Conservation (phyloP, 2,888 invertebrate species). For the Ichneumon xanthorius region DNA sequence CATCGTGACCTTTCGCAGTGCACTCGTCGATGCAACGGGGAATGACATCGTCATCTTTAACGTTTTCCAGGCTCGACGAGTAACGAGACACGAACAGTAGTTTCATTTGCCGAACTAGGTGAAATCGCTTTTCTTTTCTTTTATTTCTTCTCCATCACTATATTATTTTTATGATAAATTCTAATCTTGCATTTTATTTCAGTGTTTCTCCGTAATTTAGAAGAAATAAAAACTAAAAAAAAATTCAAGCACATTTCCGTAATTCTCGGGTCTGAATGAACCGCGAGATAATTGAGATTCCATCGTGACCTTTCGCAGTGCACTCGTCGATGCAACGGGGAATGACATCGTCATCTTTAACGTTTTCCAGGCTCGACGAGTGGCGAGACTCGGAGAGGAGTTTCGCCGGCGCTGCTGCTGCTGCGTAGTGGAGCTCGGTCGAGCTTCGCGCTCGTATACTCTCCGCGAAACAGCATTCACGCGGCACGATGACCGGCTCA, state of each 20-base stretch:
- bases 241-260: neutral
- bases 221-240: neutral
- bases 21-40: constrained; percentile 5
- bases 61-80: neutral
- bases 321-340: constrained; percentile 7
- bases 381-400: neutral
- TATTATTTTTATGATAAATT: too few relatives aligned
- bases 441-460: constrained; percentile 63
- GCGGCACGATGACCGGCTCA: constrained; percentile 79
- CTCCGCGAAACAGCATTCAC: constrained; percentile 72
- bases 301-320: neutral
- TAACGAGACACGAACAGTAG: neutral
- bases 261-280: neutral
- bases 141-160: too few relatives aligned
- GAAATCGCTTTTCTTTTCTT: too few relatives aligned
- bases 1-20: neutral
- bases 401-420: constrained; percentile 13
- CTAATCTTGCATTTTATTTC: too few relatives aligned
- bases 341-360: neutral
- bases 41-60: neutral
- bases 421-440: constrained; percentile 56
- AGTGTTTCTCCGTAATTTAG: too few relatives aligned
- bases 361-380: neutral
- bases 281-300: neutral
- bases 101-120: neutral